Percentiles rank a stretch among this genome's conserved stretches.
Evolutionary conservation across 2,888 invertebrate genomes (phyloP).

Genomic region (Bombyx huttoni): DNA sequence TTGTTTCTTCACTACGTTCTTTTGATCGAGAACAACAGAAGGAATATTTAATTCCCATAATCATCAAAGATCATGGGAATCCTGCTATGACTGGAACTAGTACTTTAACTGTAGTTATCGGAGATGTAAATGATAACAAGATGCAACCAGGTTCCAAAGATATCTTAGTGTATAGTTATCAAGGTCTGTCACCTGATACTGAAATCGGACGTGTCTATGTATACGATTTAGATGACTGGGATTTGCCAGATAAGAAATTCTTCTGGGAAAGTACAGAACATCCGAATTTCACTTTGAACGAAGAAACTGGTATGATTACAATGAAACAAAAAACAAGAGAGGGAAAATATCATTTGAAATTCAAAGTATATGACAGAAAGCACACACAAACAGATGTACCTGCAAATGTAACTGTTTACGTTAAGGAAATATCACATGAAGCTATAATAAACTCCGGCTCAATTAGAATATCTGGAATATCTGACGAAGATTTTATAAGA

Average conservation of each 20-base stretch:
- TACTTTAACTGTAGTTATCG: constrained; percentile 95
- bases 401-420: constrained; percentile 96
- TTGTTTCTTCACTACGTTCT: constrained; percentile 92
- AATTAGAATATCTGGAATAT: constrained; percentile 91
- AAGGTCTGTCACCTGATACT: constrained; percentile 90
- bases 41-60: constrained; percentile 96
- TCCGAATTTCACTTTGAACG: constrained; percentile 89
- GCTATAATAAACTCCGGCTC: constrained; percentile 97
- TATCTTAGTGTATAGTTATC: constrained; percentile 97
- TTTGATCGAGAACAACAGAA: constrained; percentile 97
- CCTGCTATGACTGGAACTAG: constrained; percentile 98
- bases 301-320: constrained; percentile 94
- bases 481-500: constrained; percentile 96
- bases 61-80: constrained; percentile 96
- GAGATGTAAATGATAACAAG: constrained; percentile 98
- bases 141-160: constrained; percentile 98
- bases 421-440: constrained; percentile 95
- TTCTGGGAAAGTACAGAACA: constrained; percentile 93
- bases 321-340: constrained; percentile 95
- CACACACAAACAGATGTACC: constrained; percentile 95
- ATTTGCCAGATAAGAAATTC: constrained; percentile 96
- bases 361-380: constrained; percentile 93
- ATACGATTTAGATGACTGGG: constrained; percentile 98
- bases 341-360: constrained; percentile 85
- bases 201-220: constrained; percentile 97